phyloP scores from a whole-genome alignment of 2,797 vertebrate genomes.

The Trematomus bernacchii region DNA sequence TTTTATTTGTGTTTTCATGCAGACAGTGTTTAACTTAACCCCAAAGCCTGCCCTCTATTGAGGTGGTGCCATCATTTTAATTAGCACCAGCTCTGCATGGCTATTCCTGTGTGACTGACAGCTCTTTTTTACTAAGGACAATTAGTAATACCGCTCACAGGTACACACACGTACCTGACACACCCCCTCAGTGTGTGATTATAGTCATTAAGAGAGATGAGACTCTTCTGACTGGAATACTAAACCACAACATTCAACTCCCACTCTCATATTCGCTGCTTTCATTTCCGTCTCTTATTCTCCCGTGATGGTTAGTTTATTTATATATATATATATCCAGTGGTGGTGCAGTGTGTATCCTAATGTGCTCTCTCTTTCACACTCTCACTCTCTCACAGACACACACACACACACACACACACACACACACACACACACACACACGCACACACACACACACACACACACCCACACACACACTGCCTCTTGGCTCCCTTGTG shows the following conservation, averaged over 20 bases:
- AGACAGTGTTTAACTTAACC: constrained; percentile 21
- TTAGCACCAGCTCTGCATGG: background rate
- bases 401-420: no score
- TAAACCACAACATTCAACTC: constrained; percentile 44
- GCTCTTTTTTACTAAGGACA: constrained; percentile 33
- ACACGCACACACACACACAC: constrained; percentile 15
- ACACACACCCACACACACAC: constrained; percentile 14
- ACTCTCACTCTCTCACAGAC: no score
- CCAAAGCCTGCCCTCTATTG: no score
- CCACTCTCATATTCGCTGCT: constrained; percentile 6
- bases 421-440: no score
- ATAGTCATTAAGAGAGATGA: constrained; percentile 64
- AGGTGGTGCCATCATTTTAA: no score
- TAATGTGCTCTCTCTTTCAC: background rate
- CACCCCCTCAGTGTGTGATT: constrained; percentile 52
- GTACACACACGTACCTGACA: constrained; percentile 23
- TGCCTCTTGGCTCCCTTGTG: constrained; percentile 56
- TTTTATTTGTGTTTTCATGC: constrained; percentile 7
- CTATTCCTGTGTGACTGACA: background rate
- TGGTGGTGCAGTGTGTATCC: constrained; percentile 18
- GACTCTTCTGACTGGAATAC: constrained; percentile 50
- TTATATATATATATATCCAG: constrained; percentile 1
- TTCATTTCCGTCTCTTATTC: background rate
- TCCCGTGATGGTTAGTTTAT: background rate
- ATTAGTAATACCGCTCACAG: constrained; percentile 36